Conservation (phyloP, 2,888 invertebrate genomes). For the Blastobasis adustella region DNA sequence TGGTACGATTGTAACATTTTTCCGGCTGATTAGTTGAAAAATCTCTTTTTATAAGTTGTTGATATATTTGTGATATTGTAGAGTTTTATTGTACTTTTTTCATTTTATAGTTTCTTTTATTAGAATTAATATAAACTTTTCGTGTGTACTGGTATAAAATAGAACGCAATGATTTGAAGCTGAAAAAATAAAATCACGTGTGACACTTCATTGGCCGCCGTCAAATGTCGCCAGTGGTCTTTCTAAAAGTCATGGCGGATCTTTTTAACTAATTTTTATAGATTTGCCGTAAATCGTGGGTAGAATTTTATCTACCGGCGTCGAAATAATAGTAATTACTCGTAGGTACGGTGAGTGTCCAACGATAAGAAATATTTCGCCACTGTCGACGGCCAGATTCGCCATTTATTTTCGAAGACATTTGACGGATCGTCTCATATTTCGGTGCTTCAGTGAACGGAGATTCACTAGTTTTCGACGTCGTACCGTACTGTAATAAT, state of each 20-base stretch:
- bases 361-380: conserved; percentile 44
- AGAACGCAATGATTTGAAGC: conserved; percentile 48
- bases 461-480: conserved; percentile 50
- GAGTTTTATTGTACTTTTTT: too few species aligned
- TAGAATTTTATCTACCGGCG: conserved; percentile 62
- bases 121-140: too few species aligned
- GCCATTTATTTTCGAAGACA: conserved; percentile 40
- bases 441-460: conserved; percentile 52
- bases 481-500: conserved; percentile 44
- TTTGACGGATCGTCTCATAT: conserved; percentile 59
- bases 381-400: conserved; percentile 30
- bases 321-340: conserved; percentile 52
- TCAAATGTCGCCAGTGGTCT: conserved; percentile 66
- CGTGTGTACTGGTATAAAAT: conserved; percentile 45
- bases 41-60: neutral
- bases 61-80: neutral
- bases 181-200: conserved; percentile 63
- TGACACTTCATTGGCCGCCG: conserved; percentile 38
- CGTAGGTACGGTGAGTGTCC: conserved; percentile 42
- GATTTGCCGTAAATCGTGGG: conserved; percentile 64
- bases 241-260: conserved; percentile 68
- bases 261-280: conserved; percentile 61
- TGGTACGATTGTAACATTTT: too few species aligned
- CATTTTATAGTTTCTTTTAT: too few species aligned
- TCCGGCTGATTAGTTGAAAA: too few species aligned